Evolutionary conservation across 2,888 invertebrate genomes (phyloP), one percentile per base, ranked within the genome.

Genomic region (Lasioglossum pauxillum): DNA sequence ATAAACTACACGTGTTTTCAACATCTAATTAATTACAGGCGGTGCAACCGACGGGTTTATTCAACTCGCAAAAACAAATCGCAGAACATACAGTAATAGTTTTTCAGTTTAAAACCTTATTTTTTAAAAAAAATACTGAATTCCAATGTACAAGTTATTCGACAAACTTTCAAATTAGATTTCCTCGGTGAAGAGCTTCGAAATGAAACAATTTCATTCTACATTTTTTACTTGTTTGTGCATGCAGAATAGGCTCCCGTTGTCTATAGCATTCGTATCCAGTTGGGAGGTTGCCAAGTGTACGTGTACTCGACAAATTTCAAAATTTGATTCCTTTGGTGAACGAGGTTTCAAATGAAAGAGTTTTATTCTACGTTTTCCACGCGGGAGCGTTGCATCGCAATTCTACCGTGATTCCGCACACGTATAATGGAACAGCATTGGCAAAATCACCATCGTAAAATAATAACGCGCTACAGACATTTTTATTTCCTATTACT

Each of bases 221-320:
- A 64, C 64, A 64, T 64, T 64, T 64, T 64, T 64, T 64, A 64
- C 64, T 64, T 64, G 31, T 64, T 64, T 64, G 31, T 7, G 19
- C 64, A 64, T 64, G 8, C 64, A 31, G 31, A 64, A 64, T 64
- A 16, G 31, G 31, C 31, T 31, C 16, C 64, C 8, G 31, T 64
- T 64, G 31, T 64, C 31, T 31, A 64, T 19, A 31, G 31, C 31
- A 64, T 31, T 64, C 31, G 31, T 7, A 27, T 14, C 64, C 31
- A 31, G 31, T 64, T 64, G 64, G 64, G 64, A 31, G 64, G 16
- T 64, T 64, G 64, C 64, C 64, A 64, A 64, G 64, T 64, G 64
- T n/a, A 64, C 64, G 31, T 31, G 64, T 64, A 31, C 64, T 64
- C 64, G 64, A 64, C 64, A 64, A 64, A 64, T 64, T 64, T 64